Conservation (phyloP, 2,797 vertebrate genomes). For the Cottoperca gobio region DNA sequence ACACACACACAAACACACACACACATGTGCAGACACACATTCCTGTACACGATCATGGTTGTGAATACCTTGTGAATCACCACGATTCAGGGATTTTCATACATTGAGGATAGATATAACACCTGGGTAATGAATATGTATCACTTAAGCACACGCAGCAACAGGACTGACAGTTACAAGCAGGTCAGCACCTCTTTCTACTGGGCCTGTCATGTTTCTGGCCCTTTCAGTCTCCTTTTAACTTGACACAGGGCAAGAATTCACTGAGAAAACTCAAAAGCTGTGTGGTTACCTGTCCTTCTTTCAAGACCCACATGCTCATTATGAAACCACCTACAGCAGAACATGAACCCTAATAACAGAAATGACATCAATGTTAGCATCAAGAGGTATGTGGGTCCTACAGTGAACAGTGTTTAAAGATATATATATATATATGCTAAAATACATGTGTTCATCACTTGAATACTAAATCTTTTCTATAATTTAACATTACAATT, state of each 20-base stretch:
- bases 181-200: slow-evolving; percentile 1
- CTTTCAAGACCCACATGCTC: slow-evolving; percentile 11
- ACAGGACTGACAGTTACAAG: slow-evolving; percentile 26
- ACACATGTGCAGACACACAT: neutral
- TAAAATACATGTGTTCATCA: neutral
- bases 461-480: neutral
- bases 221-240: slow-evolving; percentile 15
- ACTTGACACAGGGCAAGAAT: neutral
- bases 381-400: neutral
- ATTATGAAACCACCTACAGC: slow-evolving; percentile 9
- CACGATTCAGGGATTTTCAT: neutral
- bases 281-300: neutral
- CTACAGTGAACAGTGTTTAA: neutral
- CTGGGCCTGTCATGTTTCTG: slow-evolving; percentile 21
- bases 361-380: neutral
- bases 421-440: neutral
- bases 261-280: neutral
- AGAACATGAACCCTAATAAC: neutral
- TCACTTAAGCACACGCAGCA: slow-evolving; percentile 3
- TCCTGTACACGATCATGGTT: neutral
- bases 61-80: slow-evolving; percentile 43
- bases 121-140: slow-evolving; percentile 43
- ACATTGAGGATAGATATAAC: slow-evolving; percentile 24
- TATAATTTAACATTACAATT: neutral
- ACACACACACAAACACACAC: slow-evolving; percentile 11